Base-by-base conservation (phyloP, 2,113 vertebrate genomes). In the Zingel zingel region DNA sequence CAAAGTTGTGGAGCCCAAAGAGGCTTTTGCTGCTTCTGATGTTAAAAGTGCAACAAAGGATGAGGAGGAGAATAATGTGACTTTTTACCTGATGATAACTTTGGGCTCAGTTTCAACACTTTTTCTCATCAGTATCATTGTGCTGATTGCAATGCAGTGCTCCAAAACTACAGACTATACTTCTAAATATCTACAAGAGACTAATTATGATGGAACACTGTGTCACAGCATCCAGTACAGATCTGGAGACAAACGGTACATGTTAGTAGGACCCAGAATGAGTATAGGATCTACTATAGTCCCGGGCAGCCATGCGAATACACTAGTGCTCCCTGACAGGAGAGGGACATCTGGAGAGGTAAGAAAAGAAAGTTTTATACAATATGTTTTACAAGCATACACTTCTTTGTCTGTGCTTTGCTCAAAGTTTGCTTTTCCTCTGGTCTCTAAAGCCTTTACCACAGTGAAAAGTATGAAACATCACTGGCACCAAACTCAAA, bases 241-340 rank as follows among this genome's bases (percentile, higher is more conserved):
- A 27, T 27, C 27, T 27, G 27, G 27, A 27, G 93, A 94, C 67
- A 94, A 91, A 76, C 90, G 92, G 0, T 94, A 94, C 86, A 94
- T 94, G 94, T 79, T 95, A 43, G 94, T 95, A 72, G 93, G 92
- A 89, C 92, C 92, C 62, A 91, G 92, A 56, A 95, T 92, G 91
- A 94, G 91, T 62, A 91, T 94, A 19, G 93, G 93, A 50, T 94
- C 93, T 62, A 92, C 90, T 61, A 83, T 94, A 72, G 91, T 82
- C 0, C 45, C 64, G 1, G 94, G 93, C 0, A 94, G 93, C 50
- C 90, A 94, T 53, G 86, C 75, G 0, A 94, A 94, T 47, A 95
- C 94, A 0, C 82, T 95, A 0, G 83, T 93, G n/a, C 61, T 94
- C 0, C 85, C 91, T 19, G 94, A 93, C 25, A 89, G 92, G n/a